These are phyloP conservation scores for Drosophila albomicans DNA, from an alignment of 1,140 invertebrate species.

Conservation along the genomic window DNA sequence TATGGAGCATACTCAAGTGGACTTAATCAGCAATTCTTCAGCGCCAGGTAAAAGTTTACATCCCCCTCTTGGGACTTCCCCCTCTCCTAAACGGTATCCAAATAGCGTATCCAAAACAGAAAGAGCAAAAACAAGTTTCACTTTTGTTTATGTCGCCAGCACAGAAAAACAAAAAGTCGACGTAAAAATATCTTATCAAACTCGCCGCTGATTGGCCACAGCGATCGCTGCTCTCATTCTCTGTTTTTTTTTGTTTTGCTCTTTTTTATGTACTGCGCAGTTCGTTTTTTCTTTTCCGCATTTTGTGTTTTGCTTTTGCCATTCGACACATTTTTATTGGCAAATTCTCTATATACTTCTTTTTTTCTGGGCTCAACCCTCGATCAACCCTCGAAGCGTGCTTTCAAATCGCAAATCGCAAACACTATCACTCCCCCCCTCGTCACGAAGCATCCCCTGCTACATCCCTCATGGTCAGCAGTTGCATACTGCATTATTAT, in stretches of 20 bases:
- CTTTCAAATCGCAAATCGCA: constrained; percentile 30
- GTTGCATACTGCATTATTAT: background rate
- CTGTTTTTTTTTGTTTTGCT: constrained; percentile 35
- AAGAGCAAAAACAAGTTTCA: constrained; percentile 57
- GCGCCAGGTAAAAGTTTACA: constrained; percentile 5
- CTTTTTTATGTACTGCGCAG: constrained; percentile 69
- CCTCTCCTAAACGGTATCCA: background rate
- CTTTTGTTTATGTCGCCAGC: constrained; percentile 53
- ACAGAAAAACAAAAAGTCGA: constrained; percentile 40
- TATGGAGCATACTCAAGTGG: constrained; percentile 29
- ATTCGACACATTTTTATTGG: constrained; percentile 74
- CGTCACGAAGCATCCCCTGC: background rate
- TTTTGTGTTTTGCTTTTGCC: constrained; percentile 69
- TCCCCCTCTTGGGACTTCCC: background rate
- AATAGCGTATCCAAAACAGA: constrained; percentile 19
- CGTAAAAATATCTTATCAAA: constrained; percentile 73
- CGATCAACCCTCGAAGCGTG: constrained; percentile 33
- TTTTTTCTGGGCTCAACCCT: background rate
- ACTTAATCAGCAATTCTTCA: background rate
- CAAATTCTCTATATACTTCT: constrained; percentile 33
- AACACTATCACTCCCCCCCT: constrained; percentile 8
- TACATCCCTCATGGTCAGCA: background rate
- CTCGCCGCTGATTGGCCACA: constrained; percentile 64
- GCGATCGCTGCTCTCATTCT: constrained; percentile 54
- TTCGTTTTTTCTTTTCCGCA: constrained; percentile 60